Conservation (phyloP, 2,113 vertebrate genomes). For the Odontophorus gujanensis region DNA sequence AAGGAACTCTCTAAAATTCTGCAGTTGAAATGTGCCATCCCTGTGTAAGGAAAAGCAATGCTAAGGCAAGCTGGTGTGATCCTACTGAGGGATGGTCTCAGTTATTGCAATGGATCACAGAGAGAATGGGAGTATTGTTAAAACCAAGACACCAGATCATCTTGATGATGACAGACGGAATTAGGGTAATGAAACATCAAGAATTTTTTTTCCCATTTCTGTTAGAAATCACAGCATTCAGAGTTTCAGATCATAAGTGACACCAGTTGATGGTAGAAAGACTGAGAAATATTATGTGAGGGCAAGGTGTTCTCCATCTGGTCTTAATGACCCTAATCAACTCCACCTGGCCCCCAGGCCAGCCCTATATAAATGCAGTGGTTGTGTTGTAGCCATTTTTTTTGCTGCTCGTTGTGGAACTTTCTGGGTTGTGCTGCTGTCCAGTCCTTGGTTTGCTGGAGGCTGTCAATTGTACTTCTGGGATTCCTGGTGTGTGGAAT, state of each 20-base stretch:
- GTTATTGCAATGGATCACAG: fast-evolving
- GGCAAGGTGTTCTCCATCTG: fast-evolving
- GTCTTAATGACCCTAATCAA: neutral
- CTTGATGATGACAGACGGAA: neutral
- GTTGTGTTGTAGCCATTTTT: fast-evolving
- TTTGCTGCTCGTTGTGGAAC: fast-evolving
- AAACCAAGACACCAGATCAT: neutral
- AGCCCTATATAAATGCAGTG: neutral
- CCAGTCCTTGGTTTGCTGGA: fast-evolving
- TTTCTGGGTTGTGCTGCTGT: fast-evolving
- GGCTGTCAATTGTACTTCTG: fast-evolving
- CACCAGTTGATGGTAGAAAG: neutral
- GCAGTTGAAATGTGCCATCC: neutral
- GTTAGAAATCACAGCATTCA: neutral
- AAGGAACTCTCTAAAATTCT: neutral
- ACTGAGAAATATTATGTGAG: neutral
- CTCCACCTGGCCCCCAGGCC: neutral
- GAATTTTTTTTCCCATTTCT: neutral
- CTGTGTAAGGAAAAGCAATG: neutral
- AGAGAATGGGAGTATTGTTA: neutral
- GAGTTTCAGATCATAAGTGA: neutral
- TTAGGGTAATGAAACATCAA: neutral
- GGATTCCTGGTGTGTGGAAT: fast-evolving
- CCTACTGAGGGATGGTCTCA: neutral
- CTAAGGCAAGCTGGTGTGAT: neutral